These are phyloP conservation scores for Cephalopachus bancanus DNA, from an alignment of 2,797 vertebrate genomes.

Conservation along the genomic window DNA sequence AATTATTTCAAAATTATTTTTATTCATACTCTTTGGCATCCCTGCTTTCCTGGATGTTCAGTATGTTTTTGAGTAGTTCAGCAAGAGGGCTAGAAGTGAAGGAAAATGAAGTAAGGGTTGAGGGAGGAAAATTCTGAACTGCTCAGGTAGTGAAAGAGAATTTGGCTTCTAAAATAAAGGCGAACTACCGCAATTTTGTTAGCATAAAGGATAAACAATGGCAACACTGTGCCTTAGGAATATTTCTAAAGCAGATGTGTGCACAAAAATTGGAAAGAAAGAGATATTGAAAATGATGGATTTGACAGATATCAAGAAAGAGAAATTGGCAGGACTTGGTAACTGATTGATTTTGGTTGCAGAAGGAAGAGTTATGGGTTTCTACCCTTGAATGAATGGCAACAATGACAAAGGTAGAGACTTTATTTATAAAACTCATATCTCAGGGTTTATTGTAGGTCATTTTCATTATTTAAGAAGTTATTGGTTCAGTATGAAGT, in stretches of 20 bases:
- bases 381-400: neutral
- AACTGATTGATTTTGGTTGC: neutral
- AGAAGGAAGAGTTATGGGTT: slow-evolving; percentile 1
- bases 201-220: neutral
- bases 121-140: neutral
- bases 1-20: neutral
- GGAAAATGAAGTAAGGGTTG: neutral
- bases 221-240: neutral
- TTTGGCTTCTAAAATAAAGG: neutral
- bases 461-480: slow-evolving; percentile 68
- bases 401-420: slow-evolving; percentile 13
- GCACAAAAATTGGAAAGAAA: neutral
- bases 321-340: slow-evolving; percentile 6
- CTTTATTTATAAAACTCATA: slow-evolving; percentile 62
- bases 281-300: neutral
- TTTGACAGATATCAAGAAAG: slow-evolving; percentile 39
- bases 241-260: neutral
- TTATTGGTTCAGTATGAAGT: slow-evolving; percentile 43
- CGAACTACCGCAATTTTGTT: neutral
- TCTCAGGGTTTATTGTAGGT: slow-evolving; percentile 49
- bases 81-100: too few relatives aligned
- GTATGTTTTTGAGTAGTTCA: neutral
- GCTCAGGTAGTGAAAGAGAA: neutral
- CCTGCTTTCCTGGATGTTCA: neutral
- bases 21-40: neutral